A percentile compares a stretch with the other conserved stretches of the same genome.
Conservation (phyloP, 2,113 vertebrate genomes). For the Scartelaos histophorus region DNA sequence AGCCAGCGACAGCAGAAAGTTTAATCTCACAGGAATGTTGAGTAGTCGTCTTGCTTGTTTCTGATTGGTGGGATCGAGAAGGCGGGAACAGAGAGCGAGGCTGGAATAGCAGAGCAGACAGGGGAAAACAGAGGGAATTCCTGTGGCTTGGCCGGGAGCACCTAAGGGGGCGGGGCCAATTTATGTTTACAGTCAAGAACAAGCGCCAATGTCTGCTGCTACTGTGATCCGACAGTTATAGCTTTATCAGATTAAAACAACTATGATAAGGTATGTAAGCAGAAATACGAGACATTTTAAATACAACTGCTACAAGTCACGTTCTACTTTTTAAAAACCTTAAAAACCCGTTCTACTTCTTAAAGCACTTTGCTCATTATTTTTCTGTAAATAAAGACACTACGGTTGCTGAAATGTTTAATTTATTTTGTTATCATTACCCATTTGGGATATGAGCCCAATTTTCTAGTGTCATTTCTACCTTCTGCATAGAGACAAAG, state of each 20-base stretch:
- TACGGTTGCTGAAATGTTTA: too few relatives aligned
- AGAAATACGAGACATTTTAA: neutral
- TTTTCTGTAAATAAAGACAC: too few relatives aligned
- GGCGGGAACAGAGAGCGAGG: constrained; percentile 73
- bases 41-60: constrained; percentile 50
- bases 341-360: too few relatives aligned
- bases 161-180: constrained; percentile 70
- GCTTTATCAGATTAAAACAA: constrained; percentile 7
- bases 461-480: too few relatives aligned
- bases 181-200: constrained; percentile 74
- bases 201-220: constrained; percentile 56
- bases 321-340: too few relatives aligned
- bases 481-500: too few relatives aligned
- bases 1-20: constrained; percentile 20
- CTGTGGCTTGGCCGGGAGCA: constrained; percentile 75
- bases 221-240: constrained; percentile 39
- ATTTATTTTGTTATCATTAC: too few relatives aligned
- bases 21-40: constrained; percentile 57
- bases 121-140: constrained; percentile 72
- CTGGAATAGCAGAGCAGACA: constrained; percentile 66
- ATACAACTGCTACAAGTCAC: neutral
- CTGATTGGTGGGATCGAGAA: constrained; percentile 64
- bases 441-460: too few relatives aligned
- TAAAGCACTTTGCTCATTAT: too few relatives aligned
- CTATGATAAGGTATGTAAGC: neutral